A percentile compares a stretch with the other conserved stretches of the same genome.
Evolutionary conservation across 2,113 vertebrate species (phyloP).

Genomic region (Pundamilia nyererei): DNA sequence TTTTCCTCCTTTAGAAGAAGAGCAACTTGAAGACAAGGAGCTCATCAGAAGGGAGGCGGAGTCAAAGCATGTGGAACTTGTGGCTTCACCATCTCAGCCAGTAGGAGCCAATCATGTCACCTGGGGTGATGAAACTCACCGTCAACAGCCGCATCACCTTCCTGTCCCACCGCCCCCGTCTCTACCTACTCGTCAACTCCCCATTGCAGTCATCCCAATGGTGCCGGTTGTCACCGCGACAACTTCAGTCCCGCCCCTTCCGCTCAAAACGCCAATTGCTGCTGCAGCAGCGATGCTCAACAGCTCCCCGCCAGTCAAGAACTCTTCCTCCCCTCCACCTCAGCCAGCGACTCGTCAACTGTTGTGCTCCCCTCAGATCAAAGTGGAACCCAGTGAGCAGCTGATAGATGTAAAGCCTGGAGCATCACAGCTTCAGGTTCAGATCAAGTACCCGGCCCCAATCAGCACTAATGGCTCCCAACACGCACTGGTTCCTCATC

Average conservation of each 20-base stretch:
- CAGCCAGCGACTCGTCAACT: constrained; percentile 56
- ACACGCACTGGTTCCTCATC: constrained; percentile 79
- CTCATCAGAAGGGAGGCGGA: constrained; percentile 79
- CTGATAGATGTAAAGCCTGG: constrained; percentile 67
- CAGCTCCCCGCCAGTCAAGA: constrained; percentile 59
- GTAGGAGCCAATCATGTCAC: constrained; percentile 71
- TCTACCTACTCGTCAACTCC: constrained; percentile 72
- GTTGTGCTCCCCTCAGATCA: constrained; percentile 66
- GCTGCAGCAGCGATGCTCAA: constrained; percentile 51
- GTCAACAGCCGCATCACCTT: constrained; percentile 45
- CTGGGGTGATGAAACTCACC: constrained; percentile 53
- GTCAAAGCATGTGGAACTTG: constrained; percentile 67
- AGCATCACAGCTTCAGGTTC: constrained; percentile 73
- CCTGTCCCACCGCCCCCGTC: constrained; percentile 62
- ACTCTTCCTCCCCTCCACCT: constrained; percentile 55
- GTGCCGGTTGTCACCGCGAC: constrained; percentile 77
- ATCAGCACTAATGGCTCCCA: constrained; percentile 79
- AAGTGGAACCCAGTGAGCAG: constrained; percentile 65
- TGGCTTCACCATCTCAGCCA: constrained; percentile 48
- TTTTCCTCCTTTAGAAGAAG: constrained; percentile 75
- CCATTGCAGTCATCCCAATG: constrained; percentile 86
- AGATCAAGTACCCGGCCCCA: constrained; percentile 72
- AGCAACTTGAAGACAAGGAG: constrained; percentile 74
- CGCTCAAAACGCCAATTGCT: constrained; percentile 63
- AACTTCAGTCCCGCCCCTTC: constrained; percentile 69